phyloP scores from a whole-genome alignment of 1,140 invertebrate species.

The Wasmannia auropunctata region DNA sequence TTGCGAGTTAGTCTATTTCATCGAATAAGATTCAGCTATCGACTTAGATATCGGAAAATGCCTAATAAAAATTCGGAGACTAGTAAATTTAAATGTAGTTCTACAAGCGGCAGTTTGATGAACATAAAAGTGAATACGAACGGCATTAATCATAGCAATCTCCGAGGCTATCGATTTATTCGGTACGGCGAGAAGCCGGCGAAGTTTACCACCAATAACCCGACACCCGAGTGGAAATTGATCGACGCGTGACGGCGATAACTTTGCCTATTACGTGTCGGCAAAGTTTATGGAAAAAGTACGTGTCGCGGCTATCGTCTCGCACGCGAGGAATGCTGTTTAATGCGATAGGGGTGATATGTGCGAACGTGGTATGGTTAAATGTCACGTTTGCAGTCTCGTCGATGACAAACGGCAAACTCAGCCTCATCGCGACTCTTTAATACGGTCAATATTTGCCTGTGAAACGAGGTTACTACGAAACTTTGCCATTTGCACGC shows the following conservation, averaged over 20 bases:
- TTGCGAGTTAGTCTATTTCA: background rate
- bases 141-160: conserved; percentile 56
- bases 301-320: conserved; percentile 51
- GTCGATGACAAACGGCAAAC: conserved; percentile 12
- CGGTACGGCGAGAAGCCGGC: conserved; percentile 39
- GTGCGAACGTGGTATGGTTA: background rate
- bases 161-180: conserved; percentile 61
- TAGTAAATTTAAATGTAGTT: conserved; percentile 27
- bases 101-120: conserved; percentile 6
- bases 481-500: conserved; percentile 4
- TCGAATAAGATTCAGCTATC: background rate
- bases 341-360: background rate
- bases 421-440: conserved; percentile 22
- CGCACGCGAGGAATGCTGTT: conserved; percentile 26
- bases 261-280: conserved; percentile 61
- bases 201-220: conserved; percentile 58
- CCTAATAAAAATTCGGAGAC: conserved; percentile 20
- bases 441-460: conserved; percentile 48
- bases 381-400: conserved; percentile 33
- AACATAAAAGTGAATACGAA: conserved; percentile 50
- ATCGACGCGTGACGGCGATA: conserved; percentile 66
- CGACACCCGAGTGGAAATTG: conserved; percentile 65
- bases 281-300: conserved; percentile 54
- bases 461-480: conserved; percentile 18
- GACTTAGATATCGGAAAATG: background rate